Base-by-base conservation (phyloP, 92 coral and sea anemone species). In the Porites lobata region DNA sequence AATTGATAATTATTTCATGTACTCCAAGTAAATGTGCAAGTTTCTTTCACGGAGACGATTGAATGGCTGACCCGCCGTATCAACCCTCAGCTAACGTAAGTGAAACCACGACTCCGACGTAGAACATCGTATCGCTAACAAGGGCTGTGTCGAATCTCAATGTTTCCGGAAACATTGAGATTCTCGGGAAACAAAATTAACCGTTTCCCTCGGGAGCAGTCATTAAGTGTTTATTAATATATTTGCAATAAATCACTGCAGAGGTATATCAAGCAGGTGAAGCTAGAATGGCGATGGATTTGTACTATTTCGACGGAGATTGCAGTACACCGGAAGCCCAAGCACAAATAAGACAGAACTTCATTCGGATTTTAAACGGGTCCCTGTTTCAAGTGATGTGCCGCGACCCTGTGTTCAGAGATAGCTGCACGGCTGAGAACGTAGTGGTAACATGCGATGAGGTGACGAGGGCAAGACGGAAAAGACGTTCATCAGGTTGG, bases 291-390 rank as follows among this genome's bases (percentile, higher is more conserved):
- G 92, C 89, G 20, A 89, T 76, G 67, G 29, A 79, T 53, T 20
- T 89, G 47, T 69, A 88, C 66, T 92, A 92, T 75, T 92, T 56
- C 83, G 26, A 83, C 29, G 95, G 93, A 6, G 80, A 89, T 66
- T 92, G 95, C 85, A 0, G 29, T 26, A 77, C 88, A 20, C 78
- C 93, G 8, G 87, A 75, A 43, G 82, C 91, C 9, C 90, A 82
- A 73, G 43, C 65, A 38, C 93, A 92, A 64, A 92, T 92, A 38
- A 85, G 77, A 79, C 51, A 59, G 17, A 82, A 92, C 76, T 92
- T 92, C 62, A 75, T 92, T 47, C 65, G 82, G 54, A 50, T 88
- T 10, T 12, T 92, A 18, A 92, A 92, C 32, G 76, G 58, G 2
- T 86, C 91, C 51, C 6, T 22, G 0, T 90, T 86, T 71, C 21